Evolutionary conservation across 2,888 invertebrate genomes (phyloP).

Genomic region (Drosophila meridiana): DNA sequence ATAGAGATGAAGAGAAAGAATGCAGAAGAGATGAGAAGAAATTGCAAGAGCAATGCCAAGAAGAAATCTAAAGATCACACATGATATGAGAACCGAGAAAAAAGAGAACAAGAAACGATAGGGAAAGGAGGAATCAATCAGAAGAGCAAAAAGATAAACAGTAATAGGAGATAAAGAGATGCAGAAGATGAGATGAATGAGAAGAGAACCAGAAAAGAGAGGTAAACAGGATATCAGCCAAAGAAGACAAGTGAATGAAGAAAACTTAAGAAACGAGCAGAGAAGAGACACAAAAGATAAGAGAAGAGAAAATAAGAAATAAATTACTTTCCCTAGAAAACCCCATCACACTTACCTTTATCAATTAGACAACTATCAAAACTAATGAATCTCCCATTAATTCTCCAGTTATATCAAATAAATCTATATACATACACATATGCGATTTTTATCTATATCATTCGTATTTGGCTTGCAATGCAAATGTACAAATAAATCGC

Average conservation of each 20-base stretch:
- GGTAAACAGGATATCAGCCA: too few species aligned
- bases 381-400: background rate
- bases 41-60: too few species aligned
- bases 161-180: background rate
- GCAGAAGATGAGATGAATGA: background rate
- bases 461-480: conserved; percentile 27
- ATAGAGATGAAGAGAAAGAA: background rate
- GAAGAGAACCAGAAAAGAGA: background rate
- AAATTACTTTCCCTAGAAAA: background rate
- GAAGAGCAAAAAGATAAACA: background rate
- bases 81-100: too few species aligned
- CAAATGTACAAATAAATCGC: conserved; percentile 10
- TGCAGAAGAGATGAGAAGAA: too few species aligned
- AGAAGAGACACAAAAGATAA: background rate
- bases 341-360: background rate
- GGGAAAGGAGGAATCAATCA: too few species aligned
- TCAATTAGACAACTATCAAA: background rate
- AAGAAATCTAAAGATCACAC: too few species aligned
- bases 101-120: too few species aligned
- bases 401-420: background rate
- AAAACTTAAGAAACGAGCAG: background rate
- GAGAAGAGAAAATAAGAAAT: background rate
- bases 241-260: background rate
- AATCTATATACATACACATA: background rate
- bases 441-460: conserved; percentile 14